Evolutionary conservation across 2,113 vertebrate genomes (phyloP), one percentile per base, ranked within the genome.

Genomic region (Protobothrops flavoviridis): DNA sequence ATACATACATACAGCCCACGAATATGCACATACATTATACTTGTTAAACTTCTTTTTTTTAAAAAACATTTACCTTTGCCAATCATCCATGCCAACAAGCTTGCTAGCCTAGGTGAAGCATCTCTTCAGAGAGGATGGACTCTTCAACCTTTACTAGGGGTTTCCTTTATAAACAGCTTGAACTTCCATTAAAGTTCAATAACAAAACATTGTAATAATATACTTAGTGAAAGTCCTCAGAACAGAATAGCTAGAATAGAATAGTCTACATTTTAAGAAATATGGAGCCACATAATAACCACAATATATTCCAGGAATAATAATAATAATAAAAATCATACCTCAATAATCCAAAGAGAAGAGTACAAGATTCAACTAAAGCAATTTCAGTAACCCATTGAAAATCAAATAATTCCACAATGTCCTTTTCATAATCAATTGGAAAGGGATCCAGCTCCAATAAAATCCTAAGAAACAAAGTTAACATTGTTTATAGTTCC

Each of bases 321-420:
- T 91, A 92, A 33, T 91, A 92, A 33, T n/a, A 59, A 15, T 85
- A 91, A 17, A 0, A n/a, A 91, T 33, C 94, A 92, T 98, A 99
- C 99, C 99, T 99, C 95, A 99, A 97, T 91, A 99, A 98, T 96
- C 98, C 98, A 97, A 99, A 99, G 33, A 99, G 98, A 85, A 99
- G 94, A 95, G 95, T 98, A 92, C 98, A 98, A 69, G 98, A 99
- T 97, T 99, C 98, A 93, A 98, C 98, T 94, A 99, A 97, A 8
- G 99, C 99, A 5, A 95, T 99, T 98, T 99, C 99, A 53, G 99
- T 99, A 91, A 98, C 98, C 99, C 99, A 99, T 17, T 98, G 96
- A 95, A 99, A 99, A 94, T 98, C 99, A 98, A 99, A 99, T 81
- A 99, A 95, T 95, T 99, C 99, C 90, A 99, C 97, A 3, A 97